Evolutionary conservation across 2,797 vertebrate genomes (phyloP), one percentile per base, ranked within the genome.

Genomic region (Parotocinclus haroldoi): DNA sequence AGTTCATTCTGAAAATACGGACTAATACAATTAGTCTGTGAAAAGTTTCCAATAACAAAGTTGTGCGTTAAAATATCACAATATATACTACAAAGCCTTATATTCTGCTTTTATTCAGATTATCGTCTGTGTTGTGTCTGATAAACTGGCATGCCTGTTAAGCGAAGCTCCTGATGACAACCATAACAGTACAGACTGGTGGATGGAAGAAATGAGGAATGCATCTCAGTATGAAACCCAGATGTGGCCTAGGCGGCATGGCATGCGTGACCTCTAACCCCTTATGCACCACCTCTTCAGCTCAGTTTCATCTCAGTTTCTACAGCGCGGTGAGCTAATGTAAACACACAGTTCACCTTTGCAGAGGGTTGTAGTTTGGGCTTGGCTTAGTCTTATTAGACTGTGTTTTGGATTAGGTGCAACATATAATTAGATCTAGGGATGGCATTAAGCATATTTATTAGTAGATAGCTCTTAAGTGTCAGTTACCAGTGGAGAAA

Each of bases 181-280:
- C 52, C 13, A n/a, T n/a, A 55, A 14, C 7, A 40, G 37, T 10
- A 16, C 36, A 38, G 53, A 55, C 27, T 39, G 52, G n/a, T 19
- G 1, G 27, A 12, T 13, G 12, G n/a, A 7, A 56, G n/a, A 56
- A 18, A 9, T 46, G 18, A 59, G 37, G 42, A 45, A n/a, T 27
- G 40, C 18, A 17, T 39, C 44, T 8, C 57, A 27, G 1, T 12
- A 44, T 9, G 7, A 59, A 42, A 58, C 44, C 13, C 40, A 59
- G 42, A 58, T 19, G 56, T 45, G 44, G 56, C 39, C 38, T 44
- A 44, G 16, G 39, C 40, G 38, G 39, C 40, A 19, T 12, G 16
- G 56, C 27, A 44, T 17, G 40, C 42, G 16, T 46, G 42, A 59
- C 57, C 57, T 45, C 57, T 59, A 42, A 4, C 57, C 57, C 42